Evolutionary conservation across 1,140 invertebrate species (phyloP).

Genomic region (Drosophila hydei): DNA sequence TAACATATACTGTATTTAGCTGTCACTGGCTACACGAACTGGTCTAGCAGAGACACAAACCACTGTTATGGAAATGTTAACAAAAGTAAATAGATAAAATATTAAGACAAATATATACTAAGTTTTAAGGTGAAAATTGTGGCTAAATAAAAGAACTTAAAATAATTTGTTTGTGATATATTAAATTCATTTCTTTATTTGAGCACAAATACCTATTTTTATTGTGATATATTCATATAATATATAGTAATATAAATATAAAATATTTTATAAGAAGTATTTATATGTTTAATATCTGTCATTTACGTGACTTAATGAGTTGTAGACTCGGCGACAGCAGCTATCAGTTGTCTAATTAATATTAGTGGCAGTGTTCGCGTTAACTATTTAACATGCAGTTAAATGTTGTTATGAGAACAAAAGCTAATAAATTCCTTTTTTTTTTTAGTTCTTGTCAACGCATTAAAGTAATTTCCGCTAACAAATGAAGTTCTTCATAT

Average conservation of each 20-base stretch:
- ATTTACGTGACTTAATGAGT: too few relatives aligned
- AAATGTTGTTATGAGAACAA: background rate
- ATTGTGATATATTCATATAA: too few relatives aligned
- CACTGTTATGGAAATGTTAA: conserved; percentile 39
- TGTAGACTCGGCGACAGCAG: background rate
- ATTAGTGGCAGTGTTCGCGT: background rate
- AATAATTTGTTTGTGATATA: too few relatives aligned
- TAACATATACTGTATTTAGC: background rate
- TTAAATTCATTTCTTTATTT: too few relatives aligned
- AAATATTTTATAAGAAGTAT: too few relatives aligned
- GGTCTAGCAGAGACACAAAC: conserved; percentile 50
- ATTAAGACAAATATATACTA: background rate
- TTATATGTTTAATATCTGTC: too few relatives aligned
- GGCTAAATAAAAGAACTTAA: too few relatives aligned
- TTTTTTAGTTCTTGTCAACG: background rate
- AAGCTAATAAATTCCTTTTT: background rate
- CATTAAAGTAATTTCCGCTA: conserved; percentile 28
- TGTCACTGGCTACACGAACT: conserved; percentile 6
- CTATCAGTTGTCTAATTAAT: background rate
- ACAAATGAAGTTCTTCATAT: conserved; percentile 1
- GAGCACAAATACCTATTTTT: too few relatives aligned
- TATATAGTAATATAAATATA: background rate
- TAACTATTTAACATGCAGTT: background rate
- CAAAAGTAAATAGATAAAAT: background rate
- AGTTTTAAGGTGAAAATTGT: too few relatives aligned